These are phyloP conservation scores for Procambarus clarkii DNA, from an alignment of 1,140 invertebrate genomes.

Conservation along the genomic window DNA sequence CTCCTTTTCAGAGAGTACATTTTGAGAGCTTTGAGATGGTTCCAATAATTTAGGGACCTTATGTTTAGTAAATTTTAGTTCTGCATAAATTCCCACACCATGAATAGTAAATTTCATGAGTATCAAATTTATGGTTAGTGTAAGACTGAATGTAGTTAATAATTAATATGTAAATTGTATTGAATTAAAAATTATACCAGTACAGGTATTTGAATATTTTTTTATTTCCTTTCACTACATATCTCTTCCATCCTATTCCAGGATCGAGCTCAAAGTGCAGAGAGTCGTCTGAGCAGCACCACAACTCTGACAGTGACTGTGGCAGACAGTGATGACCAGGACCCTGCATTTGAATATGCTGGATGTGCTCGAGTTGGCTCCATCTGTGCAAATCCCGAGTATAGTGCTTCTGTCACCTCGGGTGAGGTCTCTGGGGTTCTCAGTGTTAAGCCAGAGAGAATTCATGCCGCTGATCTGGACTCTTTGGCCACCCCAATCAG, in stretches of 20 bases:
- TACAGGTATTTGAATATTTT: neutral
- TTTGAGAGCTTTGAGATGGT: no score
- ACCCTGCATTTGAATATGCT: conserved; percentile 79
- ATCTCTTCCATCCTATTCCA: conserved; percentile 75
- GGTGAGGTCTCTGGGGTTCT: conserved; percentile 88
- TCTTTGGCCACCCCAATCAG: conserved; percentile 41
- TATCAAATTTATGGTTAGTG: no score
- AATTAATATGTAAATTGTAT: no score
- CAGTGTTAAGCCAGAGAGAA: conserved; percentile 89
- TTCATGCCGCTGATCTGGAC: conserved; percentile 79
- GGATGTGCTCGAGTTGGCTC: conserved; percentile 52
- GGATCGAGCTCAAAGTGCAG: conserved; percentile 87
- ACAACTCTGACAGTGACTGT: conserved; percentile 91
- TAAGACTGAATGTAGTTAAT: no score
- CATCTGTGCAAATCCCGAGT: conserved; percentile 62
- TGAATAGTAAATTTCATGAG: no score
- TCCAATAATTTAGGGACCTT: no score
- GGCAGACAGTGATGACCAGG: conserved; percentile 91
- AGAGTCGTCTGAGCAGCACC: conserved; percentile 85
- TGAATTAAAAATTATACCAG: no score
- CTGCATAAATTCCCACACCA: no score
- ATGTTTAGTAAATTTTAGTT: no score
- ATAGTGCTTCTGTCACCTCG: conserved; percentile 32
- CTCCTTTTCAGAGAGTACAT: no score
- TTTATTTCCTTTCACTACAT: conserved; percentile 3